A percentile compares a stretch with the other conserved stretches of the same genome.
Evolutionary conservation across 2,797 vertebrate species (phyloP).

Genomic region (Hafferia zeledoni): DNA sequence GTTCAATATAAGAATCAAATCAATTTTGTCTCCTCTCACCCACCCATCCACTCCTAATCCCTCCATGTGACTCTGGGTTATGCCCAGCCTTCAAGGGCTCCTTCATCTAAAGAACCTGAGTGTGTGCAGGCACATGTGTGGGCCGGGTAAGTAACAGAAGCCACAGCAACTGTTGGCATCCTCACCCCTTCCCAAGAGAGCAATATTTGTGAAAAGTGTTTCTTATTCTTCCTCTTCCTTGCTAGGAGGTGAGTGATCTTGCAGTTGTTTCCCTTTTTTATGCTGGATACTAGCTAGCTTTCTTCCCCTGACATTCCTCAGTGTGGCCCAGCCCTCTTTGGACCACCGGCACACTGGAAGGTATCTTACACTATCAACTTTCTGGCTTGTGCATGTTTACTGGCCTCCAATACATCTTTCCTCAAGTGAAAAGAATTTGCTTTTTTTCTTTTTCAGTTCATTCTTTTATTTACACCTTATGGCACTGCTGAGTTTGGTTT

Average conservation of each 20-base stretch:
- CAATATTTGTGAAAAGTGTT: not conserved
- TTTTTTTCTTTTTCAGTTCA: not conserved
- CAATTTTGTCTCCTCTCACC: no score
- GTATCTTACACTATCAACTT: not conserved
- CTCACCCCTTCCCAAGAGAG: not conserved
- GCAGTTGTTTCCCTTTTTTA: not conserved
- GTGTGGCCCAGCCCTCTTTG: not conserved
- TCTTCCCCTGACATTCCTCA: fast-evolving
- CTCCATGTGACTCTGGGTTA: not conserved
- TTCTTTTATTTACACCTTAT: not conserved
- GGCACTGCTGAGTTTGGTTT: not conserved
- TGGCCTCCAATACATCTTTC: not conserved
- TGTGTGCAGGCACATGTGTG: not conserved
- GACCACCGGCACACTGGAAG: not conserved
- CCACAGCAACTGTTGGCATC: not conserved
- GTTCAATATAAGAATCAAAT: not conserved
- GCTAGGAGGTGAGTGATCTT: not conserved
- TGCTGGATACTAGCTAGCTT: not conserved
- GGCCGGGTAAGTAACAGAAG: not conserved
- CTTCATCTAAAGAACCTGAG: not conserved
- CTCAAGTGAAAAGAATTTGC: not conserved
- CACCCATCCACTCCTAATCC: not conserved
- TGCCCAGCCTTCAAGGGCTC: not conserved
- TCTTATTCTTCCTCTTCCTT: not conserved
- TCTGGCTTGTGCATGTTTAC: not conserved